These are phyloP conservation scores for Gandaritis pyraliata DNA, from an alignment of 2,888 invertebrate genomes.

Conservation along the genomic window DNA sequence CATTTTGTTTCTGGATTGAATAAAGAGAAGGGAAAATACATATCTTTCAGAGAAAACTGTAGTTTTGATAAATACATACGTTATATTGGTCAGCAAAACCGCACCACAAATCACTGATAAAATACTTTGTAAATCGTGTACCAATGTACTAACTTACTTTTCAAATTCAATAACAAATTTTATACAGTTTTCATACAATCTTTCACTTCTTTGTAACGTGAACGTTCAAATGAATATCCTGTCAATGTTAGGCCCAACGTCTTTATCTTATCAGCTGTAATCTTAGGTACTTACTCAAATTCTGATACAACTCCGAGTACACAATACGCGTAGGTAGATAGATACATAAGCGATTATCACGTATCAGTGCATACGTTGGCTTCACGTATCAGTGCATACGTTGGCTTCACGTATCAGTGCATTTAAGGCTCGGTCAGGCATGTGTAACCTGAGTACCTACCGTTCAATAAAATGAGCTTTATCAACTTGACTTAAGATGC, in stretches of 20 bases:
- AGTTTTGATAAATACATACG: background rate
- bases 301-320: conserved; percentile 31
- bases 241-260: conserved; percentile 18
- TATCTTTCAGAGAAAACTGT: background rate
- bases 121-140: background rate
- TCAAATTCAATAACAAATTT: background rate
- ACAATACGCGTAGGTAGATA: conserved; percentile 9
- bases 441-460: background rate
- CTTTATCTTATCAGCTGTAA: conserved; percentile 48
- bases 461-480: background rate
- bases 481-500: background rate
- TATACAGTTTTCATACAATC: background rate
- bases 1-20: no score
- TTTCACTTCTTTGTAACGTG: conserved; percentile 15
- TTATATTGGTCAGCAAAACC: background rate
- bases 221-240: conserved; percentile 15
- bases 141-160: conserved; percentile 1
- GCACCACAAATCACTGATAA: background rate
- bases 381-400: no score
- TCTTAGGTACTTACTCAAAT: conserved; percentile 40
- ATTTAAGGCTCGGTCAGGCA: background rate
- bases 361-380: conserved; percentile 8
- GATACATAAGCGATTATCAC: conserved; percentile 11
- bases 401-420: no score
- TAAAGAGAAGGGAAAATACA: no score